Evolutionary conservation across 2,113 vertebrate genomes (phyloP).

Genomic region (Saguinus imperator): DNA sequence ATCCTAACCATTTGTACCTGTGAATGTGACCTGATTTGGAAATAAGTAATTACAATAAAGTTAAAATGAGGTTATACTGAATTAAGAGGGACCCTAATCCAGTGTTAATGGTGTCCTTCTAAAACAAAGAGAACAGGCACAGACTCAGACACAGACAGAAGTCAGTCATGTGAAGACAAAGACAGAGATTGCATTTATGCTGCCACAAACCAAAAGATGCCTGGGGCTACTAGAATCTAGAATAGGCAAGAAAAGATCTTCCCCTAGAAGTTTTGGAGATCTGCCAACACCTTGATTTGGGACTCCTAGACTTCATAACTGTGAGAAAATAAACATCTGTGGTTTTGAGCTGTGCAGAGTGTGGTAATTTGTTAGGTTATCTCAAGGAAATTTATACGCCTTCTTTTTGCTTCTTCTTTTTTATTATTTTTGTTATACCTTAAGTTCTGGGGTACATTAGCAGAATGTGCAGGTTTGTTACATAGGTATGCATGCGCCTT

Average conservation of each 20-base stretch:
- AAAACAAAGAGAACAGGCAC: not conserved
- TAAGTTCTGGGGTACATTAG: too few relatives aligned
- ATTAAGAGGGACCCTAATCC: not conserved
- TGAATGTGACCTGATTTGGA: not conserved
- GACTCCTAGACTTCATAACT: not conserved
- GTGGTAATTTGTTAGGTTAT: not conserved
- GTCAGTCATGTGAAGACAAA: too few relatives aligned
- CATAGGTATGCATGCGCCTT: too few relatives aligned
- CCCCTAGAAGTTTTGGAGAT: not conserved
- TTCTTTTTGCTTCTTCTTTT: not conserved
- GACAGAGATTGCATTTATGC: not conserved
- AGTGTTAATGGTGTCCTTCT: not conserved
- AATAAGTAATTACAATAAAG: not conserved
- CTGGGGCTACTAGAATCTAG: not conserved
- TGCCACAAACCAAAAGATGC: not conserved
- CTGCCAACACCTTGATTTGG: not conserved
- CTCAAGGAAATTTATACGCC: not conserved
- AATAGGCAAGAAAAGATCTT: not conserved
- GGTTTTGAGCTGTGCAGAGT: not conserved
- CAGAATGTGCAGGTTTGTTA: too few relatives aligned
- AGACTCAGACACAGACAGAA: not conserved
- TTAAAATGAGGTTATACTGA: not conserved
- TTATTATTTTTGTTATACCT: too few relatives aligned
- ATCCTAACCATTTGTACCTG: not conserved
- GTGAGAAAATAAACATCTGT: not conserved